A percentile compares a stretch with the other conserved stretches of the same genome.
Evolutionary conservation across 2,797 vertebrate genomes (phyloP).

Genomic region (Coccyzus lansbergi): DNA sequence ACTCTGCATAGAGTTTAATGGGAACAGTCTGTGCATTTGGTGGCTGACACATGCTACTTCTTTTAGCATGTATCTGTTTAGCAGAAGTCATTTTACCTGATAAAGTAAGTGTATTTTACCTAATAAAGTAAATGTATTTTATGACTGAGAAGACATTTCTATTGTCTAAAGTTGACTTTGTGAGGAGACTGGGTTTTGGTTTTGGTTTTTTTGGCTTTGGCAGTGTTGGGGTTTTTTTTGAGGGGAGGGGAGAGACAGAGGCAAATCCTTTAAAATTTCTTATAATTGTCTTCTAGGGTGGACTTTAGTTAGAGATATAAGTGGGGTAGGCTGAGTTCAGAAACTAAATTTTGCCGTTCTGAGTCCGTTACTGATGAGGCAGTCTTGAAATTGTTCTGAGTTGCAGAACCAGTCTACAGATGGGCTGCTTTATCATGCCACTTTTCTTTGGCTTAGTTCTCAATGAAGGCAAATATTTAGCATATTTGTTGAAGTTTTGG

Average conservation of each 20-base stretch:
- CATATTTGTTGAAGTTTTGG: neutral
- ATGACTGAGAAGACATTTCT: neutral
- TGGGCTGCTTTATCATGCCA: neutral
- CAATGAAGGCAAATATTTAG: slow-evolving; percentile 9
- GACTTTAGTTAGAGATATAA: neutral
- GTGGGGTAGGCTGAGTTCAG: neutral
- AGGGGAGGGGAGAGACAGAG: too few species aligned
- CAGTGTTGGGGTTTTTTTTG: too few species aligned
- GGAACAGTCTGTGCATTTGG: neutral
- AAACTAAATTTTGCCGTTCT: neutral
- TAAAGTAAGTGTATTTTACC: neutral
- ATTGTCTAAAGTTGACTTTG: neutral
- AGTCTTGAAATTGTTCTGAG: neutral
- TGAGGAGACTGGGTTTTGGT: neutral
- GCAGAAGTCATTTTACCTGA: neutral
- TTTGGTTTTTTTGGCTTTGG: neutral
- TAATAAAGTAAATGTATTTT: neutral
- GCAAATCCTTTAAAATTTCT: neutral
- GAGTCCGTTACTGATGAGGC: neutral
- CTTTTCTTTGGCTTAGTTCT: slow-evolving; percentile 33
- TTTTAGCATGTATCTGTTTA: neutral
- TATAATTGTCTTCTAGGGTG: neutral
- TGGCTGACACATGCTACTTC: neutral
- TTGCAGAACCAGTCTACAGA: neutral
- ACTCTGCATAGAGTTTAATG: neutral